phyloP scores from a whole-genome alignment of 1,140 invertebrate genomes.

The Drosophila neocordata region DNA sequence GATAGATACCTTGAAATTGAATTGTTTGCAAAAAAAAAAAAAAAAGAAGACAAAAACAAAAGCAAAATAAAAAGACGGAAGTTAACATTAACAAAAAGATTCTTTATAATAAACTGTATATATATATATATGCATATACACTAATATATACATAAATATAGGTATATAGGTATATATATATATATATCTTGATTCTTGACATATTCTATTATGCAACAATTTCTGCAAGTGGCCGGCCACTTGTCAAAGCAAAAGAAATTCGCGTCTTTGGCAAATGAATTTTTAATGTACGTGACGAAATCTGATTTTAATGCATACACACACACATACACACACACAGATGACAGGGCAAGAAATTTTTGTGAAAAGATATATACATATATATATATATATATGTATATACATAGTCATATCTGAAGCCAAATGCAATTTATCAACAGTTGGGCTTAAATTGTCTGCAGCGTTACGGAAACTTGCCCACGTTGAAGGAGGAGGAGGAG shows the following conservation, averaged over 20 bases:
- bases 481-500: no score
- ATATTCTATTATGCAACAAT: slow-evolving; percentile 59
- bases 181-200: slow-evolving; percentile 1
- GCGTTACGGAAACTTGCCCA: slow-evolving; percentile 68
- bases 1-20: slow-evolving; percentile 9
- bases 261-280: slow-evolving; percentile 57
- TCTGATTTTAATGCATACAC: slow-evolving; percentile 70
- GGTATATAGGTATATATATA: background rate
- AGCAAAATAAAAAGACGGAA: slow-evolving; percentile 28
- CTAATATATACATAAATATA: background rate
- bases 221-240: slow-evolving; percentile 60
- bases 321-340: slow-evolving; percentile 17
- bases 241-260: slow-evolving; percentile 47
- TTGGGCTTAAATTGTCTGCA: slow-evolving; percentile 79
- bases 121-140: background rate
- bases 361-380: slow-evolving; percentile 1
- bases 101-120: background rate
- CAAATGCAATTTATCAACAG: slow-evolving; percentile 80
- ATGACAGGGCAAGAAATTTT: slow-evolving; percentile 17
- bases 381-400: slow-evolving; percentile 12
- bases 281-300: slow-evolving; percentile 78
- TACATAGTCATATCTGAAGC: slow-evolving; percentile 56
- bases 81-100: slow-evolving; percentile 36
- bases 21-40: slow-evolving; percentile 37
- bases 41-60: slow-evolving; percentile 8